Evolutionary conservation across 2,888 invertebrate genomes (phyloP).

Genomic region (Anodontia alba): DNA sequence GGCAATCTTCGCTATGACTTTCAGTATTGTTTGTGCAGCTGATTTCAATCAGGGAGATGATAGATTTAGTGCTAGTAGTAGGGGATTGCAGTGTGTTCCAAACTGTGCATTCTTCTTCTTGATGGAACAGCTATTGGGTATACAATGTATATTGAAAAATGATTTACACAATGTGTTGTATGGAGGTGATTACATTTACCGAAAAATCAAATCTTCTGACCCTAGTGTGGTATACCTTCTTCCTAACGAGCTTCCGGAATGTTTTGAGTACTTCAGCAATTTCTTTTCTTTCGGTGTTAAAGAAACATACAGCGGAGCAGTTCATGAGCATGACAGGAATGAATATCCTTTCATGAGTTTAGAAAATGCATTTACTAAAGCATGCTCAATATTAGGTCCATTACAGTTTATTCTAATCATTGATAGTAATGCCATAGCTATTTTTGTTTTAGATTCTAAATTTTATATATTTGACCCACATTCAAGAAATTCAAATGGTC

Average conservation of each 20-base stretch:
- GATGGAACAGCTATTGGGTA: neutral
- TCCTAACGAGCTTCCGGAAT: neutral
- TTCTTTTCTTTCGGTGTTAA: neutral
- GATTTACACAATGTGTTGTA: neutral
- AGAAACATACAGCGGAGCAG: neutral
- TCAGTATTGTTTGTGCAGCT: neutral
- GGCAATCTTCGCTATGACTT: neutral
- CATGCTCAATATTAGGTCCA: neutral
- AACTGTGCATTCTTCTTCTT: neutral
- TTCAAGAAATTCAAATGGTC: constrained; percentile 19
- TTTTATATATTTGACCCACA: constrained; percentile 24
- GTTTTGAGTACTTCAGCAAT: neutral
- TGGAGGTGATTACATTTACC: neutral
- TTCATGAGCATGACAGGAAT: neutral
- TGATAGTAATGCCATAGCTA: neutral
- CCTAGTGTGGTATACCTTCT: neutral
- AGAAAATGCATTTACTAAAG: neutral
- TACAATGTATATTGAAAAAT: neutral
- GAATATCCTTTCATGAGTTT: neutral
- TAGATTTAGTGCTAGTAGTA: neutral
- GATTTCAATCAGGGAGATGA: neutral
- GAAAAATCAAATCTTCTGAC: neutral
- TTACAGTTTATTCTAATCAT: neutral
- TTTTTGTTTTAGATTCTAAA: neutral
- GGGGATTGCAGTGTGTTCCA: neutral